Evolutionary conservation across 2,888 invertebrate species (phyloP).

Genomic region (Dexiosoma caninum): DNA sequence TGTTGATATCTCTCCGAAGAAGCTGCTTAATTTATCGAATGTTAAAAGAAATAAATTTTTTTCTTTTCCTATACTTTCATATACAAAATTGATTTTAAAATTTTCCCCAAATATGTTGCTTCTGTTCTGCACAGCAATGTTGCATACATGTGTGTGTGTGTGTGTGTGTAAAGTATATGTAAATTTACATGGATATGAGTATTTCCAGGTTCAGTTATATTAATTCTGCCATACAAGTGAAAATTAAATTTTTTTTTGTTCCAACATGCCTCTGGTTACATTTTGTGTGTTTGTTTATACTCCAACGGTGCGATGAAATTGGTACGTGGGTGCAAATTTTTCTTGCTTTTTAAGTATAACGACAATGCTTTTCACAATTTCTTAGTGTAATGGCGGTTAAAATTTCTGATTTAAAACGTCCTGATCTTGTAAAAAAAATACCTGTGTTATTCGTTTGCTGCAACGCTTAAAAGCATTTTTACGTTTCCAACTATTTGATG

Average conservation of each 20-base stretch:
- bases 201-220: not conserved
- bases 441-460: not conserved
- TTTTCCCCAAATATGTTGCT: no score
- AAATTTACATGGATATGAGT: not conserved
- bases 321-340: conserved; percentile 10
- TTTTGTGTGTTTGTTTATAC: not conserved
- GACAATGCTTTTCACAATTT: not conserved
- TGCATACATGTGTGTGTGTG: no score
- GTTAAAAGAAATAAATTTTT: no score
- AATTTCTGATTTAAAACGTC: not conserved
- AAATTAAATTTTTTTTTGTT: not conserved
- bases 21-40: no score
- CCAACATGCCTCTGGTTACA: not conserved
- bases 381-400: not conserved
- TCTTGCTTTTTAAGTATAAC: not conserved
- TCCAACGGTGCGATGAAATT: conserved; percentile 7
- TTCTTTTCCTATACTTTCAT: no score
- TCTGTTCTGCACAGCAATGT: no score
- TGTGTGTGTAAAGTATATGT: no score
- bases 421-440: conserved; percentile 5
- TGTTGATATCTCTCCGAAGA: no score
- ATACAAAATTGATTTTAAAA: no score
- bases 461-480: not conserved
- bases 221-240: not conserved
- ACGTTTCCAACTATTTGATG: not conserved